Evolutionary conservation across 2,888 invertebrate genomes (phyloP).

Genomic region (Carterocephalus palaemon): DNA sequence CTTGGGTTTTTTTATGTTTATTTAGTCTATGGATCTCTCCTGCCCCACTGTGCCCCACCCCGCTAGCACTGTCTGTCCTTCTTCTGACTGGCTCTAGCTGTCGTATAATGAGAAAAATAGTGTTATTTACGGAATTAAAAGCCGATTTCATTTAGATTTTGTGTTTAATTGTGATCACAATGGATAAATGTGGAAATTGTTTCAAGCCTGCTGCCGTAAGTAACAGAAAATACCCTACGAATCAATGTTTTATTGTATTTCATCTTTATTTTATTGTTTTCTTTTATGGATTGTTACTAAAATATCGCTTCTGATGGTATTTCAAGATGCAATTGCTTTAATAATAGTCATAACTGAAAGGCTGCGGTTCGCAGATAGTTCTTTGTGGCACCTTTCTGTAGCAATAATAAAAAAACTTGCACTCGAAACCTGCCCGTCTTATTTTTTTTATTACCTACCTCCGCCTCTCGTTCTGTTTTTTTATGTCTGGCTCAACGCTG

Average conservation of each 20-base stretch:
- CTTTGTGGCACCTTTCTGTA: conserved; percentile 34
- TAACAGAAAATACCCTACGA: conserved; percentile 34
- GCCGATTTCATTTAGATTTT: conserved; percentile 47
- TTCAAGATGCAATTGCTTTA: conserved; percentile 29
- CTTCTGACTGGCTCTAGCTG: conserved; percentile 44
- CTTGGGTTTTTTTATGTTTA: conserved; percentile 4
- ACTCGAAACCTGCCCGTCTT: conserved; percentile 74
- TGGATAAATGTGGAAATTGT: conserved; percentile 75
- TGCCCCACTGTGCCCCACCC: conserved; percentile 57
- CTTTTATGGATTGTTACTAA: conserved; percentile 63
- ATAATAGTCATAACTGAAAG: conserved; percentile 32
- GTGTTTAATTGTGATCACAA: conserved; percentile 41
- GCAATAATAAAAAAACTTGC: conserved; percentile 57
- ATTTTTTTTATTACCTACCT: conserved; percentile 64
- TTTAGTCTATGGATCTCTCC: conserved; percentile 32
- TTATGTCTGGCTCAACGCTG: conserved; percentile 72
- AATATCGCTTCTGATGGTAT: conserved; percentile 53
- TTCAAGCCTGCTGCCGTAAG: conserved; percentile 68
- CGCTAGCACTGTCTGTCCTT: conserved; percentile 51
- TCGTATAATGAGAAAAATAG: conserved; percentile 53
- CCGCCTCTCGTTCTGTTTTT: conserved; percentile 63
- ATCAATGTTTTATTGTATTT: conserved; percentile 47
- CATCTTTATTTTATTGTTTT: conserved; percentile 72
- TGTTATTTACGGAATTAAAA: conserved; percentile 54
- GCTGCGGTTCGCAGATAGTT: conserved; percentile 32